Evolutionary conservation across 2,797 vertebrate species (phyloP).

Genomic region (Enteromius afrohamiltoni): DNA sequence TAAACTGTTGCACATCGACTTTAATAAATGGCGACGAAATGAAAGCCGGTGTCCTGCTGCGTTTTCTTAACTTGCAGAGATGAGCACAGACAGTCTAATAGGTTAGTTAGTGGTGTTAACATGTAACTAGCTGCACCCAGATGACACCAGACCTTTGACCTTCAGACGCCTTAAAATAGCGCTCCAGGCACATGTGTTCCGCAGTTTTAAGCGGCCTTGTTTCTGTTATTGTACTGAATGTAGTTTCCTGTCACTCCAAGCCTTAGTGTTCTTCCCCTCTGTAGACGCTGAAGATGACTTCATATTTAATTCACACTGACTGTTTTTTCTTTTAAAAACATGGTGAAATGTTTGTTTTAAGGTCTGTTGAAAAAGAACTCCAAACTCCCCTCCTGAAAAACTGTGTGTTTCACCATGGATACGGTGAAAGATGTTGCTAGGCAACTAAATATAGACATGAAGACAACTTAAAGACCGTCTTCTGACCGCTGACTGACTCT

Average conservation of each 20-base stretch:
- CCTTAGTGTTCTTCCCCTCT: neutral
- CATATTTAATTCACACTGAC: neutral
- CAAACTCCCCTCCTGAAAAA: neutral
- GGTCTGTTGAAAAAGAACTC: neutral
- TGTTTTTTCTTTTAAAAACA: neutral
- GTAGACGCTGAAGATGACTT: neutral
- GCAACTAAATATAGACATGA: neutral
- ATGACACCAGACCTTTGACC: too few species aligned
- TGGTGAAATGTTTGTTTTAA: neutral
- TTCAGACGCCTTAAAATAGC: too few species aligned
- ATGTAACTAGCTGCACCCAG: neutral
- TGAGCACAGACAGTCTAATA: too few species aligned
- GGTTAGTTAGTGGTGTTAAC: neutral
- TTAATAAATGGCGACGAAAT: slow-evolving; percentile 81
- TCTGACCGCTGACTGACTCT: neutral
- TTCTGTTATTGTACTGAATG: neutral
- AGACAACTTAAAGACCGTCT: neutral
- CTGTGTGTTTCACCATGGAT: neutral
- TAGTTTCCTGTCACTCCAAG: neutral
- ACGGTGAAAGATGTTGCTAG: neutral
- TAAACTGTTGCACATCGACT: slow-evolving; percentile 97
- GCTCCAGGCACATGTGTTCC: neutral
- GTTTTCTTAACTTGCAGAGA: neutral
- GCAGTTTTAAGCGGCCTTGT: neutral
- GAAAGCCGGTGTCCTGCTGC: slow-evolving; percentile 19